Evolutionary conservation across 2,113 vertebrate species (phyloP).

Genomic region (Piprites chloris): DNA sequence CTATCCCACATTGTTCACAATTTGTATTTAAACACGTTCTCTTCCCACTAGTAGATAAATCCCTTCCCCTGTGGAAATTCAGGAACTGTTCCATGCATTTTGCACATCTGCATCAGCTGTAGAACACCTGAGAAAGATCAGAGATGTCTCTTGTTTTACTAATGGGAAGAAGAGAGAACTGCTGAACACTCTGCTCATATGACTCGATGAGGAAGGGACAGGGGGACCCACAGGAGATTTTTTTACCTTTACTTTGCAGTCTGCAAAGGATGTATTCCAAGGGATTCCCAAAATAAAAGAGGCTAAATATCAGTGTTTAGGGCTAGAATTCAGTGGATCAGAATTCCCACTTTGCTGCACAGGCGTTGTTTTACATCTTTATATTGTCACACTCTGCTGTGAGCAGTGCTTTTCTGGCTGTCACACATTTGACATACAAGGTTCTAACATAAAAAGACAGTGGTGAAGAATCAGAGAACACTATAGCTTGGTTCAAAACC

Average conservation of each 20-base stretch:
- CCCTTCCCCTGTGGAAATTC: background rate
- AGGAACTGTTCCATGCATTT: background rate
- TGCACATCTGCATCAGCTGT: background rate
- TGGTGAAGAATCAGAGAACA: background rate
- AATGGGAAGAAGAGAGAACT: background rate
- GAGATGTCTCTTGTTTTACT: background rate
- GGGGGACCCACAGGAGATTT: background rate
- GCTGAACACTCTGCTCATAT: background rate
- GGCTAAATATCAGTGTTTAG: background rate
- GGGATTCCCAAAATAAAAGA: background rate
- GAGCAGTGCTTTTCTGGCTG: background rate
- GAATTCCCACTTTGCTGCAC: background rate
- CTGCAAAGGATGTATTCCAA: background rate
- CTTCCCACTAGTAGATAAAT: background rate
- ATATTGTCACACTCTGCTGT: background rate
- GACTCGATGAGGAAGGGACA: background rate
- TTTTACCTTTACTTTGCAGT: background rate
- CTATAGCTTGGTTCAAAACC: background rate
- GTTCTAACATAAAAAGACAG: background rate
- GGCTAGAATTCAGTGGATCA: background rate
- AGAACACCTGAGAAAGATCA: background rate
- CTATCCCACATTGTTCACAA: background rate
- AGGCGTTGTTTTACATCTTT: background rate
- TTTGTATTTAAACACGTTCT: background rate
- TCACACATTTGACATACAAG: accelerated